Base-by-base conservation (phyloP, 2,797 vertebrate species). In the Choloepus didactylus region DNA sequence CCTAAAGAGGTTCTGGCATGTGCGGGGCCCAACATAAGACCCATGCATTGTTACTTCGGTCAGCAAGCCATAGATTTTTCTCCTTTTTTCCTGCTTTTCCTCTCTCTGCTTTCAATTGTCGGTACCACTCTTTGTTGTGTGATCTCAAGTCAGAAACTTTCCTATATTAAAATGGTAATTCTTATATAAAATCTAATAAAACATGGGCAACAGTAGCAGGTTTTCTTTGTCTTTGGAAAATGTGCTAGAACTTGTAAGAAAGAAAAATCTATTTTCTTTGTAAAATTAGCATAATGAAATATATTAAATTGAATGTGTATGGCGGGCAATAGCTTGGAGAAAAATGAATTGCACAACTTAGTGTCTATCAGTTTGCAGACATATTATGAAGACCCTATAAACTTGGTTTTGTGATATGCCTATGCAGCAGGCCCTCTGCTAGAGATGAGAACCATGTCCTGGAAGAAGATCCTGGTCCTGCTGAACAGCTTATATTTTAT, bases 221-320 rank as follows among this genome's bases (percentile, higher is more conserved):
- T 93, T 97, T 88, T 95, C 76, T 91, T 89, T 91, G 92, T 89
- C 41, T 96, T 95, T 87, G 94, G 75, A 95, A 96, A 96, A 95
- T 89, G 84, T 66, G n/a, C 75, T 95, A 67, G 81, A 94, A 94
- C 59, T 85, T 41, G 18, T 75, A 93, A 92, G 84, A 79, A 86
- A 77, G n/a, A 86, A 89, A 96, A 92, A 75, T 88, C 60, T 35
- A 83, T 92, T 60, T 88, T 96, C 70, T 92, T 92, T 89, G 84
- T n/a, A 15, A 96, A 97, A 97, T 94, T 94, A 95, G 86, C 93
- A 94, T 96, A 94, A 96, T 89, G 81, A 96, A 97, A 95, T 97
- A 87, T 92, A 91, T 94, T 95, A 91, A 91, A 94, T 83, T 96
- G 92, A 97, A 93, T 95, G 96, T 95, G 87, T 73, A 89, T 87